Base-by-base conservation (phyloP, 2,888 invertebrate genomes). In the Liodrosophila aerea region DNA sequence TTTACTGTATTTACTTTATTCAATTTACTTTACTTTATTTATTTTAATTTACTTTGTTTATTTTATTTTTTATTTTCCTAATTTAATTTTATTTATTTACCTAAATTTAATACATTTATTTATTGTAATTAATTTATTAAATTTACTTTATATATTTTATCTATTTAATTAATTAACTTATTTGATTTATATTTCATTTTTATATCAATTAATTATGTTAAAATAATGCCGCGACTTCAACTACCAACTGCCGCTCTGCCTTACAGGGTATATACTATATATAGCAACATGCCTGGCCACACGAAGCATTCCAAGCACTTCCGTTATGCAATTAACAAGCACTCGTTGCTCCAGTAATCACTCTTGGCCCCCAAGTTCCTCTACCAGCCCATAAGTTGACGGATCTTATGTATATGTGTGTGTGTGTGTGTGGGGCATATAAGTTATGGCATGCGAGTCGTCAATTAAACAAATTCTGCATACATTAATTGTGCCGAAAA, bases 381-480 rank as follows among this genome's bases (percentile, higher is more conserved):
- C 3, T 22, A 2, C 3, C 5, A 5, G 3, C 22, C 2, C 22
- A 22, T 5, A 22, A 4, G 22, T 37, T 53, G 11, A 15, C 15
- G 9, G 3, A 7, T 13, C 5, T 1, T 11, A 9, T 13, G 13
- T 30, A 29, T 43, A 36, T 39, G 16, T 31, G 13, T 50, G 36
- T 51, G 46, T 39, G 51, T 30, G 37, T 51, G 37, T 45, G 40
- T 49, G 41, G 51, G 53, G 41, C 39, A 27, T 40, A 59, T 68
- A 69, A 76, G 67, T 71, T 71, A 71, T 80, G 60, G 72, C 80
- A 81, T 80, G 86, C 59, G 59, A 73, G 66, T 64, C 86, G 73
- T 84, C 86, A 86, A 84, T 83, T 86, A 83, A 83, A 82, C 77
- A 83, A 75, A 85, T 77, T 84, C 70, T 65, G 78, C 83, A 73